A percentile compares a stretch with the other conserved stretches of the same genome.
phyloP scores from a whole-genome alignment of 2,113 vertebrate species.

The Columba janthina region DNA sequence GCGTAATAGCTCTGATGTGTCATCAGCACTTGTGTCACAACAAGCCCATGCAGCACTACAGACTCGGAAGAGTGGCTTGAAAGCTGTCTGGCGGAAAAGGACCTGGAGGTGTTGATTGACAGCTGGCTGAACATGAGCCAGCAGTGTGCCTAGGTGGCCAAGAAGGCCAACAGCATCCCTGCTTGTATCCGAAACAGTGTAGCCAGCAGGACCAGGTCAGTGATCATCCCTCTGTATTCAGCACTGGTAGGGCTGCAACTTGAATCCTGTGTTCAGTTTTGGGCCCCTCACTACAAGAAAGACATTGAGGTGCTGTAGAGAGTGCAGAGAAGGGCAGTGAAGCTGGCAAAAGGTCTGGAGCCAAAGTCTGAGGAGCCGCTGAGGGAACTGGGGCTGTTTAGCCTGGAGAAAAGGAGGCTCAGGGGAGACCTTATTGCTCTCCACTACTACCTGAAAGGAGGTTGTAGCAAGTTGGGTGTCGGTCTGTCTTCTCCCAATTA shows the following conservation, averaged over 20 bases:
- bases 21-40: not conserved
- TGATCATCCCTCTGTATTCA: not conserved
- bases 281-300: not conserved
- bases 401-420: not conserved
- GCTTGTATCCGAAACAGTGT: rapidly evolving
- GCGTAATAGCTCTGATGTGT: not conserved
- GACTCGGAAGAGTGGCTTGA: not conserved
- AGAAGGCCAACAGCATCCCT: not conserved
- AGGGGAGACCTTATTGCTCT: rapidly evolving
- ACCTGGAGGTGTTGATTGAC: rapidly evolving
- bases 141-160: not conserved
- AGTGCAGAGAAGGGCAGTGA: rapidly evolving
- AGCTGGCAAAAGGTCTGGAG: not conserved
- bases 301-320: rapidly evolving
- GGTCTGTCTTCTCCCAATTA: not conserved
- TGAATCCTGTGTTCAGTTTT: not conserved
- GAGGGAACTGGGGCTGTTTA: not conserved
- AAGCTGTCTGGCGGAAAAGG: rapidly evolving
- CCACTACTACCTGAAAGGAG: not conserved
- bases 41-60: not conserved
- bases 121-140: rapidly evolving
- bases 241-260: not conserved
- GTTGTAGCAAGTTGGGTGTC: rapidly evolving
- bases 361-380: rapidly evolving
- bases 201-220: not conserved